Base-by-base conservation (phyloP, 2,888 invertebrate species). In the Lasioglossum villosulum region DNA sequence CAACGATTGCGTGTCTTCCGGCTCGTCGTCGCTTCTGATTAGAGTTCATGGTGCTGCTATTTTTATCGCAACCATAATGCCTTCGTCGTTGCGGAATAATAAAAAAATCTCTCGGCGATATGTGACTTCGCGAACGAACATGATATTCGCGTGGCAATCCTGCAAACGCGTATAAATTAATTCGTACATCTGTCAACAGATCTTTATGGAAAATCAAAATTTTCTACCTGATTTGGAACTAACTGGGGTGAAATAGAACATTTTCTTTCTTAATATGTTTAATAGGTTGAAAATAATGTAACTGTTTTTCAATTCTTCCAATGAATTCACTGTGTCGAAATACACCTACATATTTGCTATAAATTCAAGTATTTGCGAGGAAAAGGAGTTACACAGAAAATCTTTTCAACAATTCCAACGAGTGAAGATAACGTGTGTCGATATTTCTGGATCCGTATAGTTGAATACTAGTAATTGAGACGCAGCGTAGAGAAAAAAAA, bases 1-100 rank as follows among this genome's bases (percentile, higher is more conserved):
- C 27, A 48, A 34, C 73, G 78, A 85, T 85, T 82, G 79, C 73
- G 73, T 48, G 75, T 68, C 71, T 84, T 84, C 72, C 73, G 84
- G 37, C 77, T 84, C 70, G 37, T 77, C 63, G 71, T 66, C 59
- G 63, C 56, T 52, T 27, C 10, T 14, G n/a, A 83, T 63, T 37
- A 70, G 63, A 37, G 42, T 23, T 48, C 68, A 45, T 14, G 42
- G 56, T 39, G 16, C 19, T 48, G 66, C 63, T 27, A 71, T 74
- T 79, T 39, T 68, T 68, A 68, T 8, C 72, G 48, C n/a, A 30
- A 14, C 63, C 37, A 30, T 63, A 2, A 16, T 14, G 14, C 63
- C 14, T 16, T 16, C 6, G 5, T 63, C 27, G 27, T 16, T 30
- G 27, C 63, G 30, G 30, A 16, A 30, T 5, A 16, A 14, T 30